Conservation (phyloP, 2,888 invertebrate genomes). For the Lasioglossum oenotherae region DNA sequence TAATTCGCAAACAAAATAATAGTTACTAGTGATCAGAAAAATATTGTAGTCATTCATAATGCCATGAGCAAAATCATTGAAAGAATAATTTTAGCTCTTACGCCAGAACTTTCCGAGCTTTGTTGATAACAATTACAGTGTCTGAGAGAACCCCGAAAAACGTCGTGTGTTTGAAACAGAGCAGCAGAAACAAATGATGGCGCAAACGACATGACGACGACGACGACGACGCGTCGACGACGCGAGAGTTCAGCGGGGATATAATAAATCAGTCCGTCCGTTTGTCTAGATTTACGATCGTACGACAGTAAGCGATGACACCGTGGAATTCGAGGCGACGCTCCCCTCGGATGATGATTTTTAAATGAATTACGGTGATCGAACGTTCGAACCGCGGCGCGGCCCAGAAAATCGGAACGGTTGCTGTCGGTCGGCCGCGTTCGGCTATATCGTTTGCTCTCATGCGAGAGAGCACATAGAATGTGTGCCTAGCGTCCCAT, state of each 20-base stretch:
- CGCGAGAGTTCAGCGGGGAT: constrained; percentile 25
- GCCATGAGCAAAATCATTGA: neutral
- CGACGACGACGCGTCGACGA: neutral
- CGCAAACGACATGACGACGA: neutral
- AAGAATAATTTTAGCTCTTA: neutral
- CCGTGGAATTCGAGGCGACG: constrained; percentile 9
- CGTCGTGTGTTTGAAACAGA: neutral
- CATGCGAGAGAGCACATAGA: neutral
- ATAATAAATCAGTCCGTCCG: constrained; percentile 47
- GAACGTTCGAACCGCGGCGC: neutral
- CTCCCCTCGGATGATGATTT: neutral
- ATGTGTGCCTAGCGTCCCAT: too few species aligned
- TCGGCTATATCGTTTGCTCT: neutral
- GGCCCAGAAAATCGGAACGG: neutral
- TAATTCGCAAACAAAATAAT: neutral
- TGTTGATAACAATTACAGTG: too few species aligned
- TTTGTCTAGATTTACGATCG: constrained; percentile 44
- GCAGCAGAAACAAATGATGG: neutral
- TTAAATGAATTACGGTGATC: constrained; percentile 17
- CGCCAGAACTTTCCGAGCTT: neutral
- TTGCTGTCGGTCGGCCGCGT: neutral
- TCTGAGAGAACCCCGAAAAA: neutral
- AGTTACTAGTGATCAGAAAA: too few species aligned
- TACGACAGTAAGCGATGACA: constrained; percentile 4
- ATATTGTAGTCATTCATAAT: too few species aligned